These are phyloP conservation scores for Drosophila sechellia DNA, from an alignment of 1,140 invertebrate species.

Conservation along the genomic window DNA sequence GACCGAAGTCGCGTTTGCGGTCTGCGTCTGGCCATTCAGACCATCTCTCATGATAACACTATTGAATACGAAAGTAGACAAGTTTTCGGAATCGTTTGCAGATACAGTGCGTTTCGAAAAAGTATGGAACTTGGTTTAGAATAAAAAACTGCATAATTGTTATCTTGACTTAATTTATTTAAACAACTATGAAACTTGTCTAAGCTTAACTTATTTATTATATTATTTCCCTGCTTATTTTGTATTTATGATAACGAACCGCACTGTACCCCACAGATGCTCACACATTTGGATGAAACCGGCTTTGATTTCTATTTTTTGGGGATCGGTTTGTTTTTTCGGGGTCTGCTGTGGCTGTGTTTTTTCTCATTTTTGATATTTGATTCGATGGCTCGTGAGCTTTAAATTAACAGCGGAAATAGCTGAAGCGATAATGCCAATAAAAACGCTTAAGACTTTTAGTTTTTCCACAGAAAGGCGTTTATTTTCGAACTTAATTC, in stretches of 20 bases:
- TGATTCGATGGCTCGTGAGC: slow-evolving; percentile 63
- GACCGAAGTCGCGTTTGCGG: slow-evolving; percentile 35
- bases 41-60: slow-evolving; percentile 75
- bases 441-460: slow-evolving; percentile 56
- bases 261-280: slow-evolving; percentile 27
- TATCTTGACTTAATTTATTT: too few relatives aligned
- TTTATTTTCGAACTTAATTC: slow-evolving; percentile 73
- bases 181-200: too few relatives aligned
- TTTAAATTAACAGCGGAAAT: slow-evolving; percentile 77
- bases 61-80: slow-evolving; percentile 81
- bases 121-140: not conserved
- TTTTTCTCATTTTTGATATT: slow-evolving; percentile 12
- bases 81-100: slow-evolving; percentile 54
- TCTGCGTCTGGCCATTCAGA: slow-evolving; percentile 27
- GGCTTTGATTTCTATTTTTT: slow-evolving; percentile 82
- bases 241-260: not conserved
- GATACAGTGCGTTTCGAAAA: slow-evolving; percentile 15
- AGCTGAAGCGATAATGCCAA: slow-evolving; percentile 77
- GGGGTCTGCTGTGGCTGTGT: not conserved
- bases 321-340: slow-evolving; percentile 48
- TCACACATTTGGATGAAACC: slow-evolving; percentile 49
- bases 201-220: not conserved
- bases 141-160: too few relatives aligned
- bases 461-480: slow-evolving; percentile 62
- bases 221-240: not conserved